Conservation (phyloP, 1,140 invertebrate genomes). For the Galleria mellonella region DNA sequence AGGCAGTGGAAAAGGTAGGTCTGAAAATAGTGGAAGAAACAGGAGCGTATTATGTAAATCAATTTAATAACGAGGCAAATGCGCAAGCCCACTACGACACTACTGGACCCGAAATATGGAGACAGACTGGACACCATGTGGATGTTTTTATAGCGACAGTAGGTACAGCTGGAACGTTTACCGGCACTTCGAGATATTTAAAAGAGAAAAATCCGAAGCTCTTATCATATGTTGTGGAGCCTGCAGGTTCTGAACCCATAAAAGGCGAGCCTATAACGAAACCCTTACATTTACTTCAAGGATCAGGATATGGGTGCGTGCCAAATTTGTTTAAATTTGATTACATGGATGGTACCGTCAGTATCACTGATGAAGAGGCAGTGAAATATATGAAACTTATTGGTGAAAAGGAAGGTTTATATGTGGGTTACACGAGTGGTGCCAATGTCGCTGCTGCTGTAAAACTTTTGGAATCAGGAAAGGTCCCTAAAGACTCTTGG, state of each 20-base stretch:
- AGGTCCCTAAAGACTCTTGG: conserved; percentile 48
- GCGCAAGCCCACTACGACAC: conserved; percentile 40
- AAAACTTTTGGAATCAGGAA: conserved; percentile 45
- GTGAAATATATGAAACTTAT: conserved; percentile 47
- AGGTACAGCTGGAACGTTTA: conserved; percentile 56
- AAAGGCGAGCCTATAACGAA: conserved; percentile 50
- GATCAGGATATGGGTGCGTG: conserved; percentile 56
- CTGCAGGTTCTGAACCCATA: conserved; percentile 49
- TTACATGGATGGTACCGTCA: conserved; percentile 44
- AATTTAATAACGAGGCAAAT: conserved; percentile 51
- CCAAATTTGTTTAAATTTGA: conserved; percentile 53
- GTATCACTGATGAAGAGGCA: conserved; percentile 52
- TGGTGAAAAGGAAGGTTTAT: conserved; percentile 57
- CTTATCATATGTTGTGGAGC: conserved; percentile 48
- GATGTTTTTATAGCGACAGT: conserved; percentile 58
- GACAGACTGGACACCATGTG: conserved; percentile 50
- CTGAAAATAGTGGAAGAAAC: conserved; percentile 37
- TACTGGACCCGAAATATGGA: conserved; percentile 63
- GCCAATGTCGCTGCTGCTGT: conserved; percentile 60
- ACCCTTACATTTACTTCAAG: conserved; percentile 57
- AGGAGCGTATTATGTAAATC: conserved; percentile 55
- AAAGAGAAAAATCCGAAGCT: conserved; percentile 54
- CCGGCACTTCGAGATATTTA: conserved; percentile 48
- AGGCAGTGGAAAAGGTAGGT: conserved; percentile 44
- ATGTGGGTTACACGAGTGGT: conserved; percentile 59